Base-by-base conservation (phyloP, 2,888 invertebrate species). In the Cryptocheilus praepositus region DNA sequence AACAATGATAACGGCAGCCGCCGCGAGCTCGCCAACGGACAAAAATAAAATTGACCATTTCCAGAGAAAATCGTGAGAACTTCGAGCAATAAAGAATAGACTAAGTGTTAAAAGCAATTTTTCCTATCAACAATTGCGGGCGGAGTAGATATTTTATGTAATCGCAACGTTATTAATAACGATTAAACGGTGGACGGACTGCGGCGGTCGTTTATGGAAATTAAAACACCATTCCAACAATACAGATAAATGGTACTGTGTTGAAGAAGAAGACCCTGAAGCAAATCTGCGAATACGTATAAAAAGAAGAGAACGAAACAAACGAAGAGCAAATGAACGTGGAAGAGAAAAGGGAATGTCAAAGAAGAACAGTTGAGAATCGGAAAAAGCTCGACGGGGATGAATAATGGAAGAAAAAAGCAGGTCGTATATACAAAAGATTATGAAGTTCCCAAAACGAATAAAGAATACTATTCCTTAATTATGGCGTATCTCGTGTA, bases 301-400 rank as follows among this genome's bases (percentile, higher is more conserved):
- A 18, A 16, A 4, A 18, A 25, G n/a, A 54, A 5, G 8, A 54
- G 3, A n/a, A 19, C 4, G 13, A 57, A 19, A 57, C 7, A 18
- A 2, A 13, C 15, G 5, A 43, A 36, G 5, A 16, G 8, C 1
- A 18, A 28, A 36, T 25, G 18, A n/a, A 36, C n/a, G 19, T 2
- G 5, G 3, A 2, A 36, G 19, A n/a, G 18, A 19, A n/a, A 2
- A 56, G n/a, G 19, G 22, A 45, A 57, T 43, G 44, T 43, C 11
- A 3, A 45, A 7, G 19, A 15, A 18, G 72, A 79, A 79, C 79
- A 70, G 74, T 78, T 76, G 69, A 65, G 78, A 79, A 76, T 76
- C 72, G 66, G 62, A 59, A 65, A 75, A 67, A 64, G n/a, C n/a
- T n/a, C n/a, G n/a, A n/a, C n/a, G n/a, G n/a, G n/a, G n/a, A n/a